phyloP scores from a whole-genome alignment of 2,888 invertebrate species.

The Calephelis perditalis region DNA sequence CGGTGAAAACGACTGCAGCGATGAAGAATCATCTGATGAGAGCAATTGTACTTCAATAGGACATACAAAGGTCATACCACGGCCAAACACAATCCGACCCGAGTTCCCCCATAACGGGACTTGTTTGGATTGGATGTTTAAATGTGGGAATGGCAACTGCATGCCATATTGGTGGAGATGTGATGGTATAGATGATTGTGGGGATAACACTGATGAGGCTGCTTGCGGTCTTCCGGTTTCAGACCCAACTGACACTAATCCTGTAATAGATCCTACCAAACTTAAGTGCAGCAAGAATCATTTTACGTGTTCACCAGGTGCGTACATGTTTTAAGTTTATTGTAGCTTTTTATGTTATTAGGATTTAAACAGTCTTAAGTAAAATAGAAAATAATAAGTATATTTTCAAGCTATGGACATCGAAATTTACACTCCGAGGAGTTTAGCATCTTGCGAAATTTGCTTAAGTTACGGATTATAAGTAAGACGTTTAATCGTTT shows the following conservation, averaged over 20 bases:
- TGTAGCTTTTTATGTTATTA: too few relatives aligned
- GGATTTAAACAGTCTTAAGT: too few relatives aligned
- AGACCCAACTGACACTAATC: slow-evolving; percentile 38
- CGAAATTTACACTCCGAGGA: too few relatives aligned
- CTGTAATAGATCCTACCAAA: slow-evolving; percentile 38
- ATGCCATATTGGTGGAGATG: slow-evolving; percentile 90
- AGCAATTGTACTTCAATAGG: slow-evolving; percentile 76
- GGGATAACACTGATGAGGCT: slow-evolving; percentile 85
- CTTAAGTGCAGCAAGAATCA: slow-evolving; percentile 58
- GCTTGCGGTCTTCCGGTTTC: slow-evolving; percentile 68
- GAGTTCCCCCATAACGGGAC: slow-evolving; percentile 50
- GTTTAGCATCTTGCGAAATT: too few relatives aligned
- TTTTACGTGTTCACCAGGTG: slow-evolving; percentile 67
- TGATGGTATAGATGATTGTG: slow-evolving; percentile 86
- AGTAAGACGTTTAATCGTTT: too few relatives aligned
- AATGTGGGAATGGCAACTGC: slow-evolving; percentile 83
- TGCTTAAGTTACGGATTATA: too few relatives aligned
- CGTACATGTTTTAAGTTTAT: slow-evolving; percentile 22
- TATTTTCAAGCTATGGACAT: too few relatives aligned
- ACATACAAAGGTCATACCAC: slow-evolving; percentile 49
- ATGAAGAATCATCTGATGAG: slow-evolving; percentile 83
- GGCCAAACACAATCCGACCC: slow-evolving; percentile 33
- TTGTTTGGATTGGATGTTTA: slow-evolving; percentile 89
- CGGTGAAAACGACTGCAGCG: slow-evolving; percentile 84
- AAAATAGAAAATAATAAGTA: too few relatives aligned